Evolutionary conservation across 2,797 vertebrate species (phyloP), one percentile per base, ranked within the genome.

Genomic region (Sebastes ruberrimus): DNA sequence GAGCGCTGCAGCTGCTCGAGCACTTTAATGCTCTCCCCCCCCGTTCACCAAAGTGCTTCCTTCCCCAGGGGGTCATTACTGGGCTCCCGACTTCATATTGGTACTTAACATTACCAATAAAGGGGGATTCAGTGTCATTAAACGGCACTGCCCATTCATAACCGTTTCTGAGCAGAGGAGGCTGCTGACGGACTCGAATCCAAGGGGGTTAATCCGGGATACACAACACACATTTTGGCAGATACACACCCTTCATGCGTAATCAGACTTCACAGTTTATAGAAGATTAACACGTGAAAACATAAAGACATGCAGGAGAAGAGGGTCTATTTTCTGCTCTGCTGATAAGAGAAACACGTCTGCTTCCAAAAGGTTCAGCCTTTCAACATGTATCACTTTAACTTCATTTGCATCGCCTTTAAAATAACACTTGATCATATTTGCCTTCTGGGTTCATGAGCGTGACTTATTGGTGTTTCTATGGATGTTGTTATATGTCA

Each of bases 31-130:
- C 89, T 77, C 56, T 90, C 33, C 38, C 88, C 88, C 71, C 88
- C 86, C 78, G 35, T 92, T 85, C 85, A 88, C 86, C 86, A 89
- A 88, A 92, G 89, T 81, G 86, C 81, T 76, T 52, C 72, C 35
- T 28, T 86, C 94, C 92, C 92, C 56, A n/a, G 90, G 93, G 95
- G 88, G 92, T 90, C 93, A 91, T 96, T 94, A 93, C 86, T 16
- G 85, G 65, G 83, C 91, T 85, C 90, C 91, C 74, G 84, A 90
- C 93, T 95, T 94, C 89, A 94, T 94, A 94, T 93, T 81, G 85
- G 90, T 81, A 32, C 93, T 94, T 89, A 92, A 93, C 94, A 92
- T 90, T 57, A 88, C 78, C 92, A 92, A 93, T 95, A 94, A 95
- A 95, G 84, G 59, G 70, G 82, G 86, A 83, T 90, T 87, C 87